Evolutionary conservation across 2,797 vertebrate species (phyloP).

Genomic region (Anniella stebbinsi): DNA sequence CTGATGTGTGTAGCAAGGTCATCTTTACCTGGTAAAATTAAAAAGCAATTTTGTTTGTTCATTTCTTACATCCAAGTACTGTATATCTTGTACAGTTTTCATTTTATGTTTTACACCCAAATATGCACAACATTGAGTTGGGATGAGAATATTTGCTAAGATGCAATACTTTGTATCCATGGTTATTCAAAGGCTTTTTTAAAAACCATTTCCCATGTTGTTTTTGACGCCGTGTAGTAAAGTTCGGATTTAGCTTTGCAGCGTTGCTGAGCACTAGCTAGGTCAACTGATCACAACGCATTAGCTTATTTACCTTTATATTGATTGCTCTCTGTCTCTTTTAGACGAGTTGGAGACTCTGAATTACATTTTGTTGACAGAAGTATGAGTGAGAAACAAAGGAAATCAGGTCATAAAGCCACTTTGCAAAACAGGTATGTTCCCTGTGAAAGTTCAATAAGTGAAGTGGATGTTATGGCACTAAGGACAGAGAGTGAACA

Average conservation of each 20-base stretch:
- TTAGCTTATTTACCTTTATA: conserved; percentile 33
- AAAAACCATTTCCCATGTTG: not conserved
- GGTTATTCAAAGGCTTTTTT: no score
- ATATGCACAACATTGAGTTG: not conserved
- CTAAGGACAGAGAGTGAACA: not conserved
- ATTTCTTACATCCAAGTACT: not conserved
- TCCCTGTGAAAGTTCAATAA: not conserved
- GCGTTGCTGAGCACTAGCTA: not conserved
- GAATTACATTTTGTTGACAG: conserved; percentile 14
- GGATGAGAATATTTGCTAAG: not conserved
- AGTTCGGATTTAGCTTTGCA: not conserved
- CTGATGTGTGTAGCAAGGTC: not conserved
- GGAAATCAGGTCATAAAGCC: not conserved
- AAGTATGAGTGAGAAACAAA: conserved; percentile 5
- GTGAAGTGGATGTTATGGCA: conserved; percentile 5
- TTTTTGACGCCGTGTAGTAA: not conserved
- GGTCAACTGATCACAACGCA: conserved; percentile 8
- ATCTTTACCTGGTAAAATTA: not conserved
- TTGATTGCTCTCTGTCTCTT: not conserved
- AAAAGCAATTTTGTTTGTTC: not conserved
- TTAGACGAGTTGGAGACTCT: conserved; percentile 25
- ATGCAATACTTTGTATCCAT: not conserved
- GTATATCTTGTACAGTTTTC: not conserved
- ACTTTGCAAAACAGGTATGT: not conserved
- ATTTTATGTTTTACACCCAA: not conserved